A percentile compares a stretch with the other conserved stretches of the same genome.
Conservation (phyloP, 2,888 invertebrate species). For the Camponotus fellah region DNA sequence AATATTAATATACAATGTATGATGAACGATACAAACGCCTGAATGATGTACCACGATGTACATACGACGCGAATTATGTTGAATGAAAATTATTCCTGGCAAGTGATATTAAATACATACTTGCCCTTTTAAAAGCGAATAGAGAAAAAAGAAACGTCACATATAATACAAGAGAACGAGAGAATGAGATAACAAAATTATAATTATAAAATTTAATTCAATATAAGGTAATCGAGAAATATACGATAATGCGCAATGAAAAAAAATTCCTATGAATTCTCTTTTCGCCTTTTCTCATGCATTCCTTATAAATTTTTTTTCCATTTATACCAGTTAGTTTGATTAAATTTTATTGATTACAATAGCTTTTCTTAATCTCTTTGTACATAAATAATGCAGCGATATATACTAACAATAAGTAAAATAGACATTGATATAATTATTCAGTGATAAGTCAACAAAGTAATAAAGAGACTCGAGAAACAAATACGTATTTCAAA, state of each 20-base stretch:
- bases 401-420: neutral
- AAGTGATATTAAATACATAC: conserved; percentile 67
- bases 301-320: neutral
- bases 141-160: conserved; percentile 72
- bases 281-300: neutral
- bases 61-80: conserved; percentile 52
- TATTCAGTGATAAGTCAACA: too few relatives aligned
- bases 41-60: conserved; percentile 67
- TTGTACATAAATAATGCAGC: neutral
- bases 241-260: conserved; percentile 82
- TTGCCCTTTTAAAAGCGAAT: conserved; percentile 68
- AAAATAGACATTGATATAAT: neutral
- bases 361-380: neutral
- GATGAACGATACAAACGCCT: conserved; percentile 36
- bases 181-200: conserved; percentile 79
- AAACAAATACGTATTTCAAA: too few relatives aligned
- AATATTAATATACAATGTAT: conserved; percentile 51
- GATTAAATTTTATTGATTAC: neutral
- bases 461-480: too few relatives aligned
- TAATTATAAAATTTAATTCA: conserved; percentile 81
- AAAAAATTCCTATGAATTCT: conserved; percentile 16
- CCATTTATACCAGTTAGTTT: neutral
- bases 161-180: conserved; percentile 73
- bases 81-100: conserved; percentile 63
- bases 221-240: conserved; percentile 83